Percentiles rank a stretch among this genome's conserved stretches.
phyloP scores from a whole-genome alignment of 2,113 vertebrate species.

The Sebastes schlegelii region DNA sequence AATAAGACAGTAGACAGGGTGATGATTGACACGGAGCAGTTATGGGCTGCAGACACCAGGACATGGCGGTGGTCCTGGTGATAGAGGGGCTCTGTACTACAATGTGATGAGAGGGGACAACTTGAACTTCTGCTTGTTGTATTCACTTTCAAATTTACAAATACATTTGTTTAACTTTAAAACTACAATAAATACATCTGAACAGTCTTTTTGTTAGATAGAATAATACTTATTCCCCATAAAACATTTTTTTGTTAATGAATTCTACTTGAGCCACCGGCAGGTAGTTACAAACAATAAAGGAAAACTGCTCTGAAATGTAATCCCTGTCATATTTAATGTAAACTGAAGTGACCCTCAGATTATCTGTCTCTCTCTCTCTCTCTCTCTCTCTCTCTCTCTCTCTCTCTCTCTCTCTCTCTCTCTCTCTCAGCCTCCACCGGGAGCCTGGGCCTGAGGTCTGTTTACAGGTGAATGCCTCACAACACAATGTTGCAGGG shows the following conservation, averaged over 20 bases:
- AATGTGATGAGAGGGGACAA: neutral
- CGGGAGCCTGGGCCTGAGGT: too few relatives aligned
- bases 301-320: slow-evolving; percentile 1
- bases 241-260: neutral
- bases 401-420: too few relatives aligned
- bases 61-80: neutral
- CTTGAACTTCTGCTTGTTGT: neutral
- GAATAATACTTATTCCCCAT: too few relatives aligned
- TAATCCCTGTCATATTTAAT: neutral
- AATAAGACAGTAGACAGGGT: neutral
- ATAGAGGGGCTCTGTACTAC: neutral
- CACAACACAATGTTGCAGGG: too few relatives aligned
- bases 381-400: too few relatives aligned
- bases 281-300: slow-evolving; percentile 1
- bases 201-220: neutral
- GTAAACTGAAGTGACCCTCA: neutral
- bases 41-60: neutral
- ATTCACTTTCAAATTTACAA: neutral
- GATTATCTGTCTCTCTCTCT: too few relatives aligned
- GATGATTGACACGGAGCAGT: neutral
- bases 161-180: neutral
- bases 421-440: too few relatives aligned
- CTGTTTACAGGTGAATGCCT: too few relatives aligned
- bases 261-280: neutral
- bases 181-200: too few relatives aligned